Conservation (phyloP, 1,140 invertebrate genomes). For the Spodoptera litura region DNA sequence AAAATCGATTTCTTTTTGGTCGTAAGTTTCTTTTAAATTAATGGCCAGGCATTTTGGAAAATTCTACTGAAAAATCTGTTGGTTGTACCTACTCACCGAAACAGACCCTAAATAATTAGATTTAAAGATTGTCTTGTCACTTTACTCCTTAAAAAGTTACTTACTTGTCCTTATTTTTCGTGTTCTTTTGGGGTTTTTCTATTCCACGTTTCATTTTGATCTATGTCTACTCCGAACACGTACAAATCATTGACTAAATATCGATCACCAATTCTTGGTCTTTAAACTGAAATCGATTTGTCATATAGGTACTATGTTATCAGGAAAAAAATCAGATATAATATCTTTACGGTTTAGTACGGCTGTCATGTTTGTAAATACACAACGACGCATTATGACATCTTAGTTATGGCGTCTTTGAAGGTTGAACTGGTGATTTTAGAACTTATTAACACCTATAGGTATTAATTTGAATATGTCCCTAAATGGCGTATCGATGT, state of each 20-base stretch:
- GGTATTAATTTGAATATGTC: background rate
- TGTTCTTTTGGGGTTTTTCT: background rate
- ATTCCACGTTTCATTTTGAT: background rate
- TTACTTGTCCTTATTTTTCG: constrained; percentile 4
- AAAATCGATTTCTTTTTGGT: too few species aligned
- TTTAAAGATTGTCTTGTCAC: too few species aligned
- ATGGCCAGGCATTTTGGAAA: too few species aligned
- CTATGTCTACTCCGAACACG: background rate
- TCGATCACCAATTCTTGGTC: background rate
- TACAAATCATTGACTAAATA: background rate
- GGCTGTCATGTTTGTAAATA: constrained; percentile 24
- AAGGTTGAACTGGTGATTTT: background rate
- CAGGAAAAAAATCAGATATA: constrained; percentile 8
- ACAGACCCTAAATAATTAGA: too few species aligned
- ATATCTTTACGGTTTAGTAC: too few species aligned
- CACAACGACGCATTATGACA: background rate
- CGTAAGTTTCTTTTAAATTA: too few species aligned
- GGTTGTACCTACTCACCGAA: too few species aligned
- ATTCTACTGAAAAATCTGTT: too few species aligned
- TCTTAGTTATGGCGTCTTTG: background rate
- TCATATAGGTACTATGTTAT: background rate
- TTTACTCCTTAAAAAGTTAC: background rate
- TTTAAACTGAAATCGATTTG: constrained; percentile 14
- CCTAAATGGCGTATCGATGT: background rate
- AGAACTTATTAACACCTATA: background rate